Percentiles rank a stretch among this genome's conserved stretches.
phyloP scores from a whole-genome alignment of 1,140 invertebrate genomes.

The Drosophila mauritiana region DNA sequence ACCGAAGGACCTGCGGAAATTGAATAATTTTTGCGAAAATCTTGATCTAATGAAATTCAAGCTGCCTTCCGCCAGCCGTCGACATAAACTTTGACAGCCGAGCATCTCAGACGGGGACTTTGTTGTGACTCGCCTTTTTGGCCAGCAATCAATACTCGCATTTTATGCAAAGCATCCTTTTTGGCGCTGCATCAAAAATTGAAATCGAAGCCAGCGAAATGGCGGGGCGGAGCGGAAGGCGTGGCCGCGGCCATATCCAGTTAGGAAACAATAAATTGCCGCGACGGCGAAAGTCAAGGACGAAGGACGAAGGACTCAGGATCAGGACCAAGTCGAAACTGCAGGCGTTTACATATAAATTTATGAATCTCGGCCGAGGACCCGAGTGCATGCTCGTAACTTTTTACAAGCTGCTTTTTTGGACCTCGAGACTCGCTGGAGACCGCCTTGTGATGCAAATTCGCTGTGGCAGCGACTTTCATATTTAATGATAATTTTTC shows the following conservation, averaged over 20 bases:
- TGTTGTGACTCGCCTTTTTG: conserved; percentile 48
- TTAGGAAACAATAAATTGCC: conserved; percentile 77
- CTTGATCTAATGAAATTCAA: conserved; percentile 31
- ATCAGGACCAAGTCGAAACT: conserved; percentile 24
- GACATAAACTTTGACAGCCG: conserved; percentile 24
- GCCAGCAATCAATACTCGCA: conserved; percentile 67
- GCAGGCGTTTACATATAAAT: conserved; percentile 73
- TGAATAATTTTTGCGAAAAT: conserved; percentile 26
- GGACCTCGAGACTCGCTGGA: conserved; percentile 69
- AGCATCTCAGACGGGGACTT: conserved; percentile 27
- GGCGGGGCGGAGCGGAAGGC: conserved; percentile 32
- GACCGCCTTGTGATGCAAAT: conserved; percentile 81
- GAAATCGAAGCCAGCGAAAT: conserved; percentile 32
- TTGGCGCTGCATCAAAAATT: conserved; percentile 73
- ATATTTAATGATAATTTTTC: conserved; percentile 82
- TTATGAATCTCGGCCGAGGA: conserved; percentile 61
- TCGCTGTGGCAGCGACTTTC: conserved; percentile 78
- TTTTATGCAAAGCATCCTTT: conserved; percentile 69
- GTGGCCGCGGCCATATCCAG: conserved; percentile 65
- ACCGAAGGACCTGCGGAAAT: conserved; percentile 4
- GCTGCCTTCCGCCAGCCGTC: conserved; percentile 18
- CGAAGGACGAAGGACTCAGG: conserved; percentile 17
- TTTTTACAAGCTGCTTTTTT: conserved; percentile 60
- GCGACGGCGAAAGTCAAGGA: conserved; percentile 53
- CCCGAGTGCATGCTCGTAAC: conserved; percentile 66